Conservation (phyloP, 2,797 vertebrate genomes). For the Synanceia verrucosa region DNA sequence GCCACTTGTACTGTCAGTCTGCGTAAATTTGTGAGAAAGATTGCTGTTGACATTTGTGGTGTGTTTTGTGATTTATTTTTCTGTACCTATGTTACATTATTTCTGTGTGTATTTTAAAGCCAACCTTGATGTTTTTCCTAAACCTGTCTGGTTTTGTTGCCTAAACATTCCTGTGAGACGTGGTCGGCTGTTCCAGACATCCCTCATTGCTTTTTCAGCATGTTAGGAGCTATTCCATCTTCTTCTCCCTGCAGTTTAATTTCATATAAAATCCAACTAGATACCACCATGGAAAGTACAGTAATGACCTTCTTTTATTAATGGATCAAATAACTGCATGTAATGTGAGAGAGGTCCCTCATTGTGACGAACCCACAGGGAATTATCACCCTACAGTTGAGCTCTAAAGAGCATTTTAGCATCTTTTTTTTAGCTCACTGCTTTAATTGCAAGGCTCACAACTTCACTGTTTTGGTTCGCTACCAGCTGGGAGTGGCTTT, state of each 20-base stretch:
- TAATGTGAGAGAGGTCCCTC: neutral
- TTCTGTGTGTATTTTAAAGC: neutral
- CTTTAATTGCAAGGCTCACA: neutral
- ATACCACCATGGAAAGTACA: no score
- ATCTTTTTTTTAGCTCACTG: neutral
- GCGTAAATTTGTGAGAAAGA: no score
- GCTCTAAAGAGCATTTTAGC: neutral
- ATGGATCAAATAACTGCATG: neutral
- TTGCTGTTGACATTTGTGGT: neutral
- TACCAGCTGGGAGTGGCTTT: neutral
- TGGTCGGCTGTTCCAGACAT: neutral
- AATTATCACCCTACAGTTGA: neutral
- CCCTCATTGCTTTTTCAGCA: neutral
- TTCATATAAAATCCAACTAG: neutral
- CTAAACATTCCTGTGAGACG: neutral
- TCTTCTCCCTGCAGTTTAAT: neutral
- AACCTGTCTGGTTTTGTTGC: neutral
- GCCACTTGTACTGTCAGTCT: neutral
- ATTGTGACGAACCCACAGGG: neutral
- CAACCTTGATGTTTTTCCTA: neutral
- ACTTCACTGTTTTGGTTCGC: neutral
- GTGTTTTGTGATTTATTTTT: no score
- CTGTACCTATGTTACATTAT: neutral
- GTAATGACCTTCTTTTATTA: neutral
- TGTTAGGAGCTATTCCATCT: neutral